Percentiles rank a stretch among this genome's conserved stretches.
These are phyloP conservation scores for Pocillopora verrucosa DNA, from an alignment of 64 coral and sea anemone genomes.

Conservation along the genomic window DNA sequence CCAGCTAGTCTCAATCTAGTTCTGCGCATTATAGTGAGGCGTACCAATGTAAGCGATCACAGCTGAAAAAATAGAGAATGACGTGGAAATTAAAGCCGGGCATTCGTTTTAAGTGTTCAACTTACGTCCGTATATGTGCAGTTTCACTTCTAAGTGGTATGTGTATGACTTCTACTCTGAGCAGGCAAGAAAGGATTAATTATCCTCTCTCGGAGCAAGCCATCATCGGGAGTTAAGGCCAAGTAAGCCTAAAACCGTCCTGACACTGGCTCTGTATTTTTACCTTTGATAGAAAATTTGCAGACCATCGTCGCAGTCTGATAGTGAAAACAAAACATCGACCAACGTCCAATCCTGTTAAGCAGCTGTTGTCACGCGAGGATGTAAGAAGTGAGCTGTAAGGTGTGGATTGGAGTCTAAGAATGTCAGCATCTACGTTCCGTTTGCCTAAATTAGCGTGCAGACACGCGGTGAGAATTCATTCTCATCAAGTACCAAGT, in stretches of 20 bases:
- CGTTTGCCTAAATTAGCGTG: no score
- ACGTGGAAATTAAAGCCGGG: no score
- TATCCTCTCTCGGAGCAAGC: neutral
- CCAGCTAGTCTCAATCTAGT: neutral
- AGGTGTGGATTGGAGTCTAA: neutral
- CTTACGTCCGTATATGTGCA: no score
- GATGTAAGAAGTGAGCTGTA: constrained; percentile 54
- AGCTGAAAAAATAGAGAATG: neutral
- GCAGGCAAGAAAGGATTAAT: neutral
- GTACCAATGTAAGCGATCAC: neutral
- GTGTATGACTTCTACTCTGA: neutral
- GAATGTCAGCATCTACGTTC: no score
- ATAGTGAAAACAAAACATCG: constrained; percentile 39
- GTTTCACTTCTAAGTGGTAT: no score
- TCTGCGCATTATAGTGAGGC: neutral
- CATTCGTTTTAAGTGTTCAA: no score
- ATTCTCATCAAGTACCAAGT: no score
- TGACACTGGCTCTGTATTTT: neutral
- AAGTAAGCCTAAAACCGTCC: neutral
- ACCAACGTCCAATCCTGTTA: constrained; percentile 41
- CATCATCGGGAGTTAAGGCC: neutral
- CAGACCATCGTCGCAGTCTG: constrained; percentile 38
- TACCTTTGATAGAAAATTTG: constrained; percentile 39
- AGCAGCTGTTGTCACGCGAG: constrained; percentile 25
- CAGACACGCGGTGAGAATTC: no score